Percentiles rank a stretch among this genome's conserved stretches.
Evolutionary conservation across 2,888 invertebrate genomes (phyloP).

Genomic region (Lissocephala sabroskyi): DNA sequence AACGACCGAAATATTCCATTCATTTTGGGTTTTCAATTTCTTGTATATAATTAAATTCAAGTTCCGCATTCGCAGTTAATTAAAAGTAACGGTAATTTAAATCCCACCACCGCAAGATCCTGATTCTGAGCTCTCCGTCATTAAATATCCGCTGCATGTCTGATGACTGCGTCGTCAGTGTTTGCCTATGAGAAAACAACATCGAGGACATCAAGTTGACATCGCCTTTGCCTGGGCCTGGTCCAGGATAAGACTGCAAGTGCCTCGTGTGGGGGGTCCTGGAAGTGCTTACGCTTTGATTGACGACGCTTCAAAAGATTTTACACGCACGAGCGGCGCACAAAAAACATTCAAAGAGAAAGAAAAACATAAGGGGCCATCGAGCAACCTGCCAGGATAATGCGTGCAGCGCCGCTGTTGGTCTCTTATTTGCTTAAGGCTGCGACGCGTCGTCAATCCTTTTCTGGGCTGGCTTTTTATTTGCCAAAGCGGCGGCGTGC

Average conservation of each 20-base stretch:
- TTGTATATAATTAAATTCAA: too few species aligned
- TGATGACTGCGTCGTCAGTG: slow-evolving; percentile 39
- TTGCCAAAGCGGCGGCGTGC: slow-evolving; percentile 44
- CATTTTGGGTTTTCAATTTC: too few species aligned
- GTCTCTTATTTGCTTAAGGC: slow-evolving; percentile 44
- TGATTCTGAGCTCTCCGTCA: slow-evolving; percentile 6
- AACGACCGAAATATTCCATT: too few species aligned
- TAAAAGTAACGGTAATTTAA: too few species aligned
- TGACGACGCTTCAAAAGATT: slow-evolving; percentile 60
- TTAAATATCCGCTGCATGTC: slow-evolving; percentile 49
- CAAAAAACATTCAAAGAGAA: slow-evolving; percentile 16
- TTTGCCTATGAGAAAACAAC: slow-evolving; percentile 6
- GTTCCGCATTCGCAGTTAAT: too few species aligned
- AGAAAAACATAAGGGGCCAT: slow-evolving; percentile 2
- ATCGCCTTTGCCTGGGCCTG: slow-evolving; percentile 32
- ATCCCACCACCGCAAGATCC: too few species aligned
- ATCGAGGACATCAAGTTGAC: background rate
- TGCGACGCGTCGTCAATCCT: slow-evolving; percentile 51
- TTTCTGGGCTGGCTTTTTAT: slow-evolving; percentile 42
- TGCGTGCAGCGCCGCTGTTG: slow-evolving; percentile 40
- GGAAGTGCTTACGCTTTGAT: slow-evolving; percentile 50
- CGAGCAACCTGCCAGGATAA: slow-evolving; percentile 44
- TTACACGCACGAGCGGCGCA: slow-evolving; percentile 56
- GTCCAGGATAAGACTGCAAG: slow-evolving; percentile 30
- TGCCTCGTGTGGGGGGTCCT: slow-evolving; percentile 7